A percentile compares a stretch with the other conserved stretches of the same genome.
These are phyloP conservation scores for Rhinella marina DNA, from an alignment of 2,797 vertebrate genomes.

Conservation along the genomic window DNA sequence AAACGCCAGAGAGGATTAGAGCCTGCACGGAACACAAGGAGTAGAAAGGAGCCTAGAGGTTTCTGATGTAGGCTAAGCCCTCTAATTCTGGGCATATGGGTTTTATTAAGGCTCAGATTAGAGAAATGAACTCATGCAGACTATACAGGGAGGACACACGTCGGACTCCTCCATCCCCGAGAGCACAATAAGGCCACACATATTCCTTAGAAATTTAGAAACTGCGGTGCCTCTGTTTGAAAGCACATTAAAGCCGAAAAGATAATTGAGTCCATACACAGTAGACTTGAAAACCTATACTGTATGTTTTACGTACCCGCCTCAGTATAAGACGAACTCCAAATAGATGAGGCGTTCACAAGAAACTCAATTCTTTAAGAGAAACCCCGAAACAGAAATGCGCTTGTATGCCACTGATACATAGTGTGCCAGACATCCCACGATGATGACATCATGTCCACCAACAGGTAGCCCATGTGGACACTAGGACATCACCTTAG, in stretches of 20 bases:
- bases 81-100: constrained; percentile 61
- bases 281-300: background rate
- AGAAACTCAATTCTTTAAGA: background rate
- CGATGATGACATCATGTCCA: background rate
- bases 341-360: background rate
- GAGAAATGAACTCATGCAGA: constrained; percentile 48
- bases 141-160: constrained; percentile 34
- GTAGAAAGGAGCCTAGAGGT: constrained; percentile 52
- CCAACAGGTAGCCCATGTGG: too few species aligned
- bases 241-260: constrained; percentile 14
- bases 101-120: constrained; percentile 60
- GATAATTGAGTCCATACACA: constrained; percentile 34
- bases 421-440: background rate
- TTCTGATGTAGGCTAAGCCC: constrained; percentile 57
- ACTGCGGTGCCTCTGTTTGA: constrained; percentile 36
- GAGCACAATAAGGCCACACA: constrained; percentile 37
- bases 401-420: background rate
- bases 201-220: constrained; percentile 22
- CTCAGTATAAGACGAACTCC: background rate
- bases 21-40: constrained; percentile 59
- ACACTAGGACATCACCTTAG: too few species aligned
- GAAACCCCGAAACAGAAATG: background rate
- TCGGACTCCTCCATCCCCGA: constrained; percentile 32
- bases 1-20: constrained; percentile 60
- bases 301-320: background rate